Evolutionary conservation across 2,888 invertebrate species (phyloP).

Genomic region (Aphidoletes aphidimyza): DNA sequence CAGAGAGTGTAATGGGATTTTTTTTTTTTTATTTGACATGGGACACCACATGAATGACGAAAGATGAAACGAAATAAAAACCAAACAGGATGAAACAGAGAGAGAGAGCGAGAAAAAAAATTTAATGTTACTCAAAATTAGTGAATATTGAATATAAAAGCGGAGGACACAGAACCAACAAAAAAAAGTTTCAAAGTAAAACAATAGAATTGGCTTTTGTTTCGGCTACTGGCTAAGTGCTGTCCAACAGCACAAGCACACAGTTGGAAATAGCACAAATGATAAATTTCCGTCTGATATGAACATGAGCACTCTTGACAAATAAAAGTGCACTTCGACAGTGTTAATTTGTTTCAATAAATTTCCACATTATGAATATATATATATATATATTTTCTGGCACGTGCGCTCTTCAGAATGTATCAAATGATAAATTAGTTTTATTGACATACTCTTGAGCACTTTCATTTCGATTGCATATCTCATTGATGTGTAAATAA

Average conservation of each 20-base stretch:
- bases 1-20: background rate
- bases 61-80: background rate
- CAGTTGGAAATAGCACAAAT: slow-evolving; percentile 26
- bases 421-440: background rate
- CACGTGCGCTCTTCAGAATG: background rate
- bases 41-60: background rate
- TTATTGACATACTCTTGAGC: slow-evolving; percentile 21
- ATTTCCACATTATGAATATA: background rate
- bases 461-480: background rate
- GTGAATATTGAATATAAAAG: background rate
- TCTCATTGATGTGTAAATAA: background rate
- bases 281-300: background rate
- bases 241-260: background rate
- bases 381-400: no score
- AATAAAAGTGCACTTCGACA: background rate
- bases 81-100: background rate
- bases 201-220: slow-evolving; percentile 19
- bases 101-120: background rate
- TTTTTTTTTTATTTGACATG: no score
- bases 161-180: background rate
- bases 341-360: slow-evolving; percentile 30
- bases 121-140: slow-evolving; percentile 15
- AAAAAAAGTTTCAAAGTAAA: background rate
- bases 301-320: background rate
- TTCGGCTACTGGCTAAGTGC: background rate